phyloP scores from a whole-genome alignment of 2,888 invertebrate species.

The Caenorhabditis sulstoni region DNA sequence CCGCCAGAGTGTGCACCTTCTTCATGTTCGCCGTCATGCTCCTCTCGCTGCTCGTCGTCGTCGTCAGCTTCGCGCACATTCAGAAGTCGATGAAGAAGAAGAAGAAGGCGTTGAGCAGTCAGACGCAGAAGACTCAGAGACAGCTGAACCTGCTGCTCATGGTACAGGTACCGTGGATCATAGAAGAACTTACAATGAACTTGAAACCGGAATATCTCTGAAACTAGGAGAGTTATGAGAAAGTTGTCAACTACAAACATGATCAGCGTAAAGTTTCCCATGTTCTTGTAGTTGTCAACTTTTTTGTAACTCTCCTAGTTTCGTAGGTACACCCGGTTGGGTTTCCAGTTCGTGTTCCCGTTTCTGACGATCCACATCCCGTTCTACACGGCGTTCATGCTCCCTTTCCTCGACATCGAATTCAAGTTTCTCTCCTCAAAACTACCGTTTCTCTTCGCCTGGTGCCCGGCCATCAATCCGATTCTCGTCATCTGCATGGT shows the following conservation, averaged over 20 bases:
- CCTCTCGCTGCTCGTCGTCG: conserved; percentile 25
- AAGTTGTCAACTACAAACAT: too few relatives aligned
- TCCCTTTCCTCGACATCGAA: conserved; percentile 31
- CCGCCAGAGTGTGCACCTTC: conserved; percentile 31
- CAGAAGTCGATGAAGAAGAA: conserved; percentile 23
- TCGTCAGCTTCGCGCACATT: conserved; percentile 30
- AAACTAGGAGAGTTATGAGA: too few relatives aligned
- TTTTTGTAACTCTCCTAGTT: too few relatives aligned
- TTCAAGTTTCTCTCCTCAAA: conserved; percentile 12
- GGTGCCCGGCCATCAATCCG: conserved; percentile 53
- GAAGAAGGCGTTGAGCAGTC: conserved; percentile 25
- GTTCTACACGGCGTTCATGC: conserved; percentile 36
- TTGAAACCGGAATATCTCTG: too few relatives aligned
- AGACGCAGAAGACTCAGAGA: conserved; percentile 36
- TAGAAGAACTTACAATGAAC: too few relatives aligned
- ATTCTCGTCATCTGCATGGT: conserved; percentile 46
- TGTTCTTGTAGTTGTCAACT: too few relatives aligned
- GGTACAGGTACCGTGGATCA: conserved; percentile 24
- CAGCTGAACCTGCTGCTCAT: conserved; percentile 42
- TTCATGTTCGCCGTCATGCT: conserved; percentile 44
- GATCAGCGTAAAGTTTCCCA: too few relatives aligned
- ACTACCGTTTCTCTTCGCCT: conserved; percentile 47
- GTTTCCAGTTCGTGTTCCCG: conserved; percentile 52
- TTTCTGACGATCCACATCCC: conserved; percentile 57
- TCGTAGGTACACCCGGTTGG: too few relatives aligned